These are phyloP conservation scores for Meloe dianella DNA, from an alignment of 2,888 invertebrate genomes.

Conservation along the genomic window DNA sequence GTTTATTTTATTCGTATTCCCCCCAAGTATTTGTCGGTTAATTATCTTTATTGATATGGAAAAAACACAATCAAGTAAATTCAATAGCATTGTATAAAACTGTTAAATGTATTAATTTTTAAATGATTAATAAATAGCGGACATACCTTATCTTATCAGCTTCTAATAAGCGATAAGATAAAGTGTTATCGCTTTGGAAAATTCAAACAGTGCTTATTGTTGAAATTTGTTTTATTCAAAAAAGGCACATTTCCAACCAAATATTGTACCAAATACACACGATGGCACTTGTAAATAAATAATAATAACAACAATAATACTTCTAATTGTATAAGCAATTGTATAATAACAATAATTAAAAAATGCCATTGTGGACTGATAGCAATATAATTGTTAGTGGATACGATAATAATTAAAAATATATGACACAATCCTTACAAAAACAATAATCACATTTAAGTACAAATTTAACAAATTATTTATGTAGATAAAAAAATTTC, in stretches of 20 bases:
- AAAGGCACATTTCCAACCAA: constrained; percentile 10
- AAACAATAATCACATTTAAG: constrained; percentile 20
- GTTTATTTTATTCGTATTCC: constrained; percentile 1
- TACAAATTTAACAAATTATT: constrained; percentile 19
- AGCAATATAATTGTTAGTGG: constrained; percentile 20
- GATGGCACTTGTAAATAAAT: constrained; percentile 32
- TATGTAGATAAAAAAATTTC: too few relatives aligned
- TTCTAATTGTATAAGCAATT: too few relatives aligned
- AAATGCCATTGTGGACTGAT: constrained; percentile 31
- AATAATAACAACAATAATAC: constrained; percentile 30
- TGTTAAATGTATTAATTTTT: not conserved
- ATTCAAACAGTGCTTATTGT: too few relatives aligned
- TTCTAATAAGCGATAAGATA: not conserved
- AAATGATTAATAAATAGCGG: too few relatives aligned
- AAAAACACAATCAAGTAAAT: too few relatives aligned
- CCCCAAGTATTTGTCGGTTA: not conserved
- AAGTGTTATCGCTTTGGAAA: too few relatives aligned
- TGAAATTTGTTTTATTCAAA: not conserved
- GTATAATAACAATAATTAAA: constrained; percentile 15
- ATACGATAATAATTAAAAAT: constrained; percentile 18
- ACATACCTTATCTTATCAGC: constrained; percentile 7
- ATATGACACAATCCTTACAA: constrained; percentile 20
- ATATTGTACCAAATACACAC: constrained; percentile 25
- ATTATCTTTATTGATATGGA: not conserved
- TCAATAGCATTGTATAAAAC: too few relatives aligned